phyloP scores from a whole-genome alignment of 1,140 invertebrate genomes.

The Calliphora vicina region DNA sequence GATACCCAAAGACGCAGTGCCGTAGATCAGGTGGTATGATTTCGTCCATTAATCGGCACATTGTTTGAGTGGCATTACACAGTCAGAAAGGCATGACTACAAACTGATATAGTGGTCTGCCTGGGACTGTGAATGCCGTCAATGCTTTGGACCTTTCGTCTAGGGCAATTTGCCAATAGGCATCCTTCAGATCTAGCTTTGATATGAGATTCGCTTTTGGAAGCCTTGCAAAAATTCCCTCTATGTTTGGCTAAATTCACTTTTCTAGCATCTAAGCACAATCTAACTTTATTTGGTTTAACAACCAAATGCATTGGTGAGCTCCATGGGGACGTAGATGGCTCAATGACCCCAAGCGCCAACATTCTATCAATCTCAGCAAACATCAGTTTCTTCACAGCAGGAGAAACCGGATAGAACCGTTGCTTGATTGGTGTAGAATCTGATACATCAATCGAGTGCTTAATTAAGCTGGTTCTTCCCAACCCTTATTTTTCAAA shows the following conservation, averaged over 20 bases:
- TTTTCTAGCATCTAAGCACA: conserved; percentile 54
- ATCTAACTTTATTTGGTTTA: conserved; percentile 43
- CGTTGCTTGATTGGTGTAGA: conserved; percentile 36
- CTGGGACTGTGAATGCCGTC: conserved; percentile 51
- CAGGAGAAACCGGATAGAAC: conserved; percentile 39
- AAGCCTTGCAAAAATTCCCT: conserved; percentile 43
- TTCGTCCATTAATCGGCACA: conserved; percentile 40
- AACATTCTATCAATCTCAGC: conserved; percentile 45
- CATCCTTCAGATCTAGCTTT: conserved; percentile 36
- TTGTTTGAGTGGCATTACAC: conserved; percentile 16
- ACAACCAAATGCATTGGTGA: conserved; percentile 39
- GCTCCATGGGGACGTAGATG: conserved; percentile 32
- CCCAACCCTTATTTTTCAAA: conserved; percentile 31
- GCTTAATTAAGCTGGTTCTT: conserved; percentile 2
- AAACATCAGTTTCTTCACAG: conserved; percentile 44
- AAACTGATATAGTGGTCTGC: conserved; percentile 5
- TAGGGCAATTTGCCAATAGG: conserved; percentile 41
- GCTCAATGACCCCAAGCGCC: conserved; percentile 43
- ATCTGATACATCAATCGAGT: conserved; percentile 2
- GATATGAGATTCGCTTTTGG: conserved; percentile 41
- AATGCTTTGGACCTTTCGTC: conserved; percentile 49
- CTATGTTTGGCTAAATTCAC: conserved; percentile 47
- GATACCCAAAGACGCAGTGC: conserved; percentile 42
- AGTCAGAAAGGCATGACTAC: conserved; percentile 22
- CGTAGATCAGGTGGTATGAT: too few relatives aligned